Conservation (phyloP, 2,888 invertebrate genomes). For the Tetragnatha montana region DNA sequence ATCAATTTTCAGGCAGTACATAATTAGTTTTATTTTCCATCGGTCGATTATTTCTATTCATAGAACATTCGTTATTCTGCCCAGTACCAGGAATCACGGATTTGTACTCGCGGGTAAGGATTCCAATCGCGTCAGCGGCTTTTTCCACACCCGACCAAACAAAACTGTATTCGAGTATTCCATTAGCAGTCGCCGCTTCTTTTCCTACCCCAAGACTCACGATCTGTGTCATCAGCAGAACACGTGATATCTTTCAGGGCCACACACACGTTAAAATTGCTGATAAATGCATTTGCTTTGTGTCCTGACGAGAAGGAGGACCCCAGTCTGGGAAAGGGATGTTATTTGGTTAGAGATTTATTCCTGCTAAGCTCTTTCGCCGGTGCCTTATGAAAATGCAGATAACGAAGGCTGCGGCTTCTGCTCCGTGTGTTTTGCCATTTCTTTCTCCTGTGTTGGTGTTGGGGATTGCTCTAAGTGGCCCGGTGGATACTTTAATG, state of each 20-base stretch:
- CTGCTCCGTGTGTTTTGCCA: neutral
- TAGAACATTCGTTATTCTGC: too few species aligned
- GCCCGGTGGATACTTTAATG: slow-evolving; percentile 1
- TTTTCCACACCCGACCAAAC: neutral
- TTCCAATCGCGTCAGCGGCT: slow-evolving; percentile 1
- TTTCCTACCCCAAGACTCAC: slow-evolving; percentile 9
- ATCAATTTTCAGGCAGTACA: too few species aligned
- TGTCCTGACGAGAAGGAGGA: neutral
- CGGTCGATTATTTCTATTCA: too few species aligned
- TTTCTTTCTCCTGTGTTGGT: slow-evolving; percentile 2
- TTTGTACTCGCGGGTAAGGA: too few species aligned
- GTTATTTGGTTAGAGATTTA: slow-evolving; percentile 48
- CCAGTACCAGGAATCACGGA: too few species aligned
- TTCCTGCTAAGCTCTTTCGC: slow-evolving; percentile 8
- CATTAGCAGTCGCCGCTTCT: slow-evolving; percentile 23
- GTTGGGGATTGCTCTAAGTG: slow-evolving; percentile 28
- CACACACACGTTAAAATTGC: slow-evolving; percentile 19
- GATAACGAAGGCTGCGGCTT: neutral
- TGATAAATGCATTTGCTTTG: slow-evolving; percentile 61
- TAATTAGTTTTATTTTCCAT: too few species aligned
- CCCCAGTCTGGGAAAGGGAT: neutral
- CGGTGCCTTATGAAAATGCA: slow-evolving; percentile 28
- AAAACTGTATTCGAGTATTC: slow-evolving; percentile 19
- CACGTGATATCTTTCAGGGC: neutral
- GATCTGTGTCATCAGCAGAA: slow-evolving; percentile 55